A percentile compares a stretch with the other conserved stretches of the same genome.
Evolutionary conservation across 1,140 invertebrate species (phyloP).

Genomic region (Tetragonula clypearis): DNA sequence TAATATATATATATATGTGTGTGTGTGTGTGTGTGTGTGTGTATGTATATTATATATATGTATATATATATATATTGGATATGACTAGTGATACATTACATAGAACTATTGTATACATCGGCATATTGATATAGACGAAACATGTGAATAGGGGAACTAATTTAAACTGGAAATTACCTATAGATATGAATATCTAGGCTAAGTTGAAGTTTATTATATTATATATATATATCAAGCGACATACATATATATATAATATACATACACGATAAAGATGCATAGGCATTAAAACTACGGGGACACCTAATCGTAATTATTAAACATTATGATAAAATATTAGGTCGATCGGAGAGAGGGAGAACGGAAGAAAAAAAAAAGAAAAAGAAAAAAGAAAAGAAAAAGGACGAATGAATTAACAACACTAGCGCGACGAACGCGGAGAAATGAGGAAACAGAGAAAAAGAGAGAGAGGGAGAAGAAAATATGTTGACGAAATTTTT

Average conservation of each 20-base stretch:
- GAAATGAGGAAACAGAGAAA: neutral
- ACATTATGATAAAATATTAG: conserved; percentile 60
- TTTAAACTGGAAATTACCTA: conserved; percentile 67
- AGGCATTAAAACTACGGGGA: conserved; percentile 68
- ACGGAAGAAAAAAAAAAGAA: neutral
- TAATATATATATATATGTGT: conserved; percentile 59
- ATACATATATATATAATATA: conserved; percentile 29
- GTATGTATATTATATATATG: conserved; percentile 53
- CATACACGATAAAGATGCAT: conserved; percentile 63
- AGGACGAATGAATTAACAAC: neutral
- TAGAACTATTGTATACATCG: conserved; percentile 74
- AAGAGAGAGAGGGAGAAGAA: neutral
- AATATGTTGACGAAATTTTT: conserved; percentile 63
- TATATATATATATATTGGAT: conserved; percentile 65
- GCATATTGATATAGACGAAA: conserved; percentile 70
- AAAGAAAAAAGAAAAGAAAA: neutral
- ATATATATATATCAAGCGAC: conserved; percentile 15
- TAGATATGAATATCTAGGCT: conserved; percentile 65
- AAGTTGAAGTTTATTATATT: conserved; percentile 66
- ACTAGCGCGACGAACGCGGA: conserved; percentile 47
- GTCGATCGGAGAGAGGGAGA: neutral
- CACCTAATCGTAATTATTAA: conserved; percentile 66
- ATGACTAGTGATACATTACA: conserved; percentile 68
- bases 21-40: conserved; percentile 43
- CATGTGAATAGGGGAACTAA: conserved; percentile 69